Conservation (phyloP, 2,888 invertebrate species). For the Limnephilus rhombicus region DNA sequence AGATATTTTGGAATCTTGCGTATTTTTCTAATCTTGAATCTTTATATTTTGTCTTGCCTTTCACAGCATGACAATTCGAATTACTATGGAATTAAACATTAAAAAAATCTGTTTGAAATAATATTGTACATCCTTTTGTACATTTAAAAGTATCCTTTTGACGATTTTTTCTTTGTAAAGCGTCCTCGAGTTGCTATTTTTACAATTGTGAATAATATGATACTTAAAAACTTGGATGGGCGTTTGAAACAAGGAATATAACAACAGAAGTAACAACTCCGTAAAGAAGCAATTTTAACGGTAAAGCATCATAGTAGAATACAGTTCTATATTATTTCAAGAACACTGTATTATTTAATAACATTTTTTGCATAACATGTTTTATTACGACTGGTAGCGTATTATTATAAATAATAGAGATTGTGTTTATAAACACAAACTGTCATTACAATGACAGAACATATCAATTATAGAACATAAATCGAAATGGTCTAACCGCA, state of each 20-base stretch:
- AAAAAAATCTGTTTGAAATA: too few species aligned
- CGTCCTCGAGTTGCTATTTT: background rate
- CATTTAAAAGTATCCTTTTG: too few species aligned
- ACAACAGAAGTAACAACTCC: background rate
- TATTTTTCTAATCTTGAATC: too few species aligned
- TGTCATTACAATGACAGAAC: background rate
- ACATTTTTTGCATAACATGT: background rate
- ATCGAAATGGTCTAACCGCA: constrained; percentile 5
- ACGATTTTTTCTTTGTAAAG: too few species aligned
- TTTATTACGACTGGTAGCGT: background rate
- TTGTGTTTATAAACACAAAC: background rate
- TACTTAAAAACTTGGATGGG: background rate
- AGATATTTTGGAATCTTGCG: too few species aligned
- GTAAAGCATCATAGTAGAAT: too few species aligned
- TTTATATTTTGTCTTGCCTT: too few species aligned
- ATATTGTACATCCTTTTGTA: too few species aligned
- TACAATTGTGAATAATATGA: background rate
- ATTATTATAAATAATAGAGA: background rate
- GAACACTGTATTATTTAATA: background rate
- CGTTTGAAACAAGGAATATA: background rate
- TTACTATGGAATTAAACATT: too few species aligned
- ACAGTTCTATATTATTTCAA: background rate
- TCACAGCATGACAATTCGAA: too few species aligned
- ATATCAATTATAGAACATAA: constrained; percentile 16
- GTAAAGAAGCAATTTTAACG: background rate